A percentile compares a stretch with the other conserved stretches of the same genome.
phyloP scores from a whole-genome alignment of 2,113 vertebrate species.

The Grammomys dolichurus region DNA sequence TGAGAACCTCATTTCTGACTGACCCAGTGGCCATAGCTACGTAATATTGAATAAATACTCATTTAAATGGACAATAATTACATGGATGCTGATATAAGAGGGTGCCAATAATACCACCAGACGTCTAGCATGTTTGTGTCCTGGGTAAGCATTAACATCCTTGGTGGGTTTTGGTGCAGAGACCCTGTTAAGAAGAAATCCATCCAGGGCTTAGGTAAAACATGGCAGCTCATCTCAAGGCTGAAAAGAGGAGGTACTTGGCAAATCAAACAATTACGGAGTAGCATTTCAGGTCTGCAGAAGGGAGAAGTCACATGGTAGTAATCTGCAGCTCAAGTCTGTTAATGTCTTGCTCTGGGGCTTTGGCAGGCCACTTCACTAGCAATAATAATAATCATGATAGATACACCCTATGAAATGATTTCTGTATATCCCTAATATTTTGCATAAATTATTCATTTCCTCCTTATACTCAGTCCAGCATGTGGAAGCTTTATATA shows the following conservation, averaged over 20 bases:
- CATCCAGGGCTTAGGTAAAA: rapidly evolving
- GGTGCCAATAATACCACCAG: too few species aligned
- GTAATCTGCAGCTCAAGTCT: not conserved
- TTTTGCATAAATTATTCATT: not conserved
- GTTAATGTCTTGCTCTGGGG: not conserved
- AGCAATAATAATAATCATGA: not conserved
- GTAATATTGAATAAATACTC: not conserved
- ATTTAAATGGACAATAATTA: not conserved
- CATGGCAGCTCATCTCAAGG: rapidly evolving
- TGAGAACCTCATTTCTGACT: not conserved
- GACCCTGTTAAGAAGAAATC: not conserved
- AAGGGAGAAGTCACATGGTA: not conserved
- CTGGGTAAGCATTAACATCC: not conserved
- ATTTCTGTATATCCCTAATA: not conserved
- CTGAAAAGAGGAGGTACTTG: not conserved
- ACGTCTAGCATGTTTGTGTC: not conserved
- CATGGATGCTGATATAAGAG: too few species aligned
- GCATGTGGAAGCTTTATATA: not conserved
- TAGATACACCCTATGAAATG: not conserved
- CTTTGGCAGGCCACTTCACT: conserved; percentile 5
- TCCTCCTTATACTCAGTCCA: not conserved
- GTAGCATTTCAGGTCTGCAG: not conserved
- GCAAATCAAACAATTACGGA: not conserved
- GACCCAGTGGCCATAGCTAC: not conserved
- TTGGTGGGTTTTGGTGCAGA: too few species aligned